These are phyloP conservation scores for Turritopsis dohrnii DNA, from an alignment of 30 jellyfish, hydroid and myxozoan species.

Conservation along the genomic window DNA sequence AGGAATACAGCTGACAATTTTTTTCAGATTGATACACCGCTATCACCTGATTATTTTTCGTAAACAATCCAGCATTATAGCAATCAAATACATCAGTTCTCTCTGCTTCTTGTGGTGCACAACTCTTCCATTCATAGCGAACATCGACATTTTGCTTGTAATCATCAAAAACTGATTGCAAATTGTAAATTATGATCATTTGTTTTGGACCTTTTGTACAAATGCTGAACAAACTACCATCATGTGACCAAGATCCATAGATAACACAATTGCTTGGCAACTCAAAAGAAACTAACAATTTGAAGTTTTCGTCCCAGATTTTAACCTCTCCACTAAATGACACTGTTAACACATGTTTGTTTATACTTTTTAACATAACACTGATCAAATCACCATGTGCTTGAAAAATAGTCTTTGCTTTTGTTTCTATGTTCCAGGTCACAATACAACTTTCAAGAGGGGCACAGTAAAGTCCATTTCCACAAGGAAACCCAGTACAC, in stretches of 20 bases:
- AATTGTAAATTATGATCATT: constrained; percentile 40
- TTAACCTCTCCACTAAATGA: constrained; percentile 67
- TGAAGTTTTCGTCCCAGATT: constrained; percentile 26
- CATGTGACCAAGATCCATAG: constrained; percentile 72
- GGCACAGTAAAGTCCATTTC: constrained; percentile 38
- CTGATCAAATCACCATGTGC: constrained; percentile 52
- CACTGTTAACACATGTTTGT: constrained; percentile 24
- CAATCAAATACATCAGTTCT: constrained; percentile 6
- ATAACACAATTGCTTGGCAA: constrained; percentile 57
- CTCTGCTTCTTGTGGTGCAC: constrained; percentile 21
- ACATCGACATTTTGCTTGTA: background rate
- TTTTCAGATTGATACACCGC: constrained; percentile 38
- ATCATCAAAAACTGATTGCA: constrained; percentile 26
- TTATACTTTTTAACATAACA: constrained; percentile 34
- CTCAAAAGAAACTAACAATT: constrained; percentile 25
- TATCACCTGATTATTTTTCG: constrained; percentile 28
- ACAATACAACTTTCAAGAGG: constrained; percentile 85
- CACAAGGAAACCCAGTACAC: constrained; percentile 75
- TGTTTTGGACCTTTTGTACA: constrained; percentile 67
- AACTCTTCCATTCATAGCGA: background rate
- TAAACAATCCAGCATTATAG: constrained; percentile 43
- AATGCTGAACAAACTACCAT: constrained; percentile 48
- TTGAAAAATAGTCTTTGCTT: constrained; percentile 35
- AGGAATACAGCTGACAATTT: constrained; percentile 42
- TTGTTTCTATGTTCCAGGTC: constrained; percentile 56